Evolutionary conservation across 1,140 invertebrate species (phyloP), one percentile per base, ranked within the genome.

Genomic region (Drosophila prosaltans): DNA sequence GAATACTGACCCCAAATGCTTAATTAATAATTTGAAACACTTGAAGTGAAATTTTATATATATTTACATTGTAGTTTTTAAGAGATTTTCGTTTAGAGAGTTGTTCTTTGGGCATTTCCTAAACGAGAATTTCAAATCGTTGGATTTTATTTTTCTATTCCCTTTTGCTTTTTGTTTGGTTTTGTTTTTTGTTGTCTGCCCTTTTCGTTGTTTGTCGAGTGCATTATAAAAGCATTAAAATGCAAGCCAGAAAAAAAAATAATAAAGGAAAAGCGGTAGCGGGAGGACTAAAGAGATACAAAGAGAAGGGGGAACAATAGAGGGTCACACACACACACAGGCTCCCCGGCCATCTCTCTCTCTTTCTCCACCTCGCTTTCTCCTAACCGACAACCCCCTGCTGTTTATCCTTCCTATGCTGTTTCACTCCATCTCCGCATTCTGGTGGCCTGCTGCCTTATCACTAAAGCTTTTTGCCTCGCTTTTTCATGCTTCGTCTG

Each of bases 221-320:
- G 82, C 83, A 88, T 86, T 86, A 88, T 88, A 88, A 86, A 80
- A 82, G 76, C 83, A 86, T 86, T 86, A 86, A 76, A 80, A 63
- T 82, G 79, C 83, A 79, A 70, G 57, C 72, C 75, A 69, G 69
- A 73, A 85, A 73, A 69, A 16, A 39, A 9, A 30, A 21, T 1
- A 62, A 28, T 16, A 11, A 36, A 48, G 26, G 6, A 3, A 3
- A 4, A 36, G 28, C 16, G 16, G 16, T 16, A 45, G 2, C 6
- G 32, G 32, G 6, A 36, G 32, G 6, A 36, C 4, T 36, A 39
- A 9, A 36, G 32, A 36, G 6, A 36, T 36, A 36, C 3, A 36
- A 36, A 1, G 6, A 5, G 32, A 36, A 6, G 32, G 6, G 16
- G 32, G 2, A 9, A 6, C 2, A 4, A 16, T 24, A 24, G 8